Evolutionary conservation across 1,140 invertebrate species (phyloP).

Genomic region (Daktulosphaira vitifoliae): DNA sequence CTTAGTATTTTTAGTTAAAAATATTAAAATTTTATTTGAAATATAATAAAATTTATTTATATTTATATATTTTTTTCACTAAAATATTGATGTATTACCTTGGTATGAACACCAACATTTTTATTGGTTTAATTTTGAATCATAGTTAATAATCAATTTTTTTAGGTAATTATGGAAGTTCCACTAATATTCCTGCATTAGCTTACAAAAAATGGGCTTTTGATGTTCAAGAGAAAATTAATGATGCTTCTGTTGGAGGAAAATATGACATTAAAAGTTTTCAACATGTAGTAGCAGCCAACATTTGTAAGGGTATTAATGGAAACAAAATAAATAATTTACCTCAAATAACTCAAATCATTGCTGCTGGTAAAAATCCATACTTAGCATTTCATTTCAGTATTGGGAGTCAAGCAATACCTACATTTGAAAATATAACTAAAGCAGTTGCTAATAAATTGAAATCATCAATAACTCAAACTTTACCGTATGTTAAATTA

Average conservation of each 20-base stretch:
- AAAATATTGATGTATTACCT: no score
- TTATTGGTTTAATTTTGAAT: no score
- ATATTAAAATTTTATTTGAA: no score
- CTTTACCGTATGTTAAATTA: constrained; percentile 62
- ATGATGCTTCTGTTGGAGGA: constrained; percentile 70
- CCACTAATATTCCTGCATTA: constrained; percentile 51
- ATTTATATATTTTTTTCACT: no score
- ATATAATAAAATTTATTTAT: no score
- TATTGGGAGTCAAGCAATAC: constrained; percentile 69
- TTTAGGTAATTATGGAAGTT: constrained; percentile 59
- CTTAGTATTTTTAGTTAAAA: no score
- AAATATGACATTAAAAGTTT: constrained; percentile 66
- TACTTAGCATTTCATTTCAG: constrained; percentile 84
- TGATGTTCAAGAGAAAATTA: constrained; percentile 61
- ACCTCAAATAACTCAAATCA: constrained; percentile 65
- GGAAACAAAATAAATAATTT: constrained; percentile 55
- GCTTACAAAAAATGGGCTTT: constrained; percentile 78
- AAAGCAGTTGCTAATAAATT: constrained; percentile 81
- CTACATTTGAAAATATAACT: constrained; percentile 72
- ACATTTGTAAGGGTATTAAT: constrained; percentile 66
- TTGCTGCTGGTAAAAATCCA: constrained; percentile 71
- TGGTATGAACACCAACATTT: no score
- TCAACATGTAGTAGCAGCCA: constrained; percentile 76
- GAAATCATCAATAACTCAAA: constrained; percentile 60
- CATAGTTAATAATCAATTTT: constrained; percentile 39